Percentiles rank a stretch among this genome's conserved stretches.
Conservation (phyloP, 2,113 vertebrate genomes). For the Sminthopsis crassicaudata region DNA sequence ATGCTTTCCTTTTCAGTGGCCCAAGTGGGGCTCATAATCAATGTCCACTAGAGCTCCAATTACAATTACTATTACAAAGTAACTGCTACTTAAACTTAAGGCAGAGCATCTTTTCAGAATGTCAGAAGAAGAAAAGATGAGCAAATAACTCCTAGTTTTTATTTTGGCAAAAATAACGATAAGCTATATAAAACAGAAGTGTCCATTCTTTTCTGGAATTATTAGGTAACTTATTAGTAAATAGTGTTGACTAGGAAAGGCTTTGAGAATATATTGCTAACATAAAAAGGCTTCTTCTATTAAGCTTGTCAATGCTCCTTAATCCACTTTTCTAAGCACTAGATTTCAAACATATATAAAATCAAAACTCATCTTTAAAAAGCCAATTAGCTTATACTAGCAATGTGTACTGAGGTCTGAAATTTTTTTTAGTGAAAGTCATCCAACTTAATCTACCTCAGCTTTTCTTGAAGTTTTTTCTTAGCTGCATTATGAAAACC, state of each 20-base stretch:
- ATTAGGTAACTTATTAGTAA: background rate
- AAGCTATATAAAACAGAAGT: background rate
- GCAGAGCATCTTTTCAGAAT: constrained; percentile 29
- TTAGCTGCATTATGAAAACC: background rate
- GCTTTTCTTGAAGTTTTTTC: background rate
- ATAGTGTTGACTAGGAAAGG: background rate
- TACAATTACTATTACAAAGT: background rate
- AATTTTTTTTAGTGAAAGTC: background rate
- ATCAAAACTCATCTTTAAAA: constrained; percentile 17
- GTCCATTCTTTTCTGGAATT: background rate
- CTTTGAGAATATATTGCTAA: background rate
- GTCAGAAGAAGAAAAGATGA: background rate
- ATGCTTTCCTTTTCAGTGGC: background rate
- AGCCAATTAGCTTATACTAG: constrained; percentile 22
- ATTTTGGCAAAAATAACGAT: background rate
- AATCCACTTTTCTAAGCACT: background rate
- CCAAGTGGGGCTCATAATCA: background rate
- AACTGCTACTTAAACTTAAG: background rate
- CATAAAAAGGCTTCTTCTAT: background rate
- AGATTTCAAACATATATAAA: background rate
- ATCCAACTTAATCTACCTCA: background rate
- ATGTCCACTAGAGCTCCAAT: background rate
- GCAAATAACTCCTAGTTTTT: background rate
- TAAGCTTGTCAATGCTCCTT: background rate
- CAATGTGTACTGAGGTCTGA: background rate